Evolutionary conservation across 2,113 vertebrate genomes (phyloP), one percentile per base, ranked within the genome.

Genomic region (Arizona elegans): DNA sequence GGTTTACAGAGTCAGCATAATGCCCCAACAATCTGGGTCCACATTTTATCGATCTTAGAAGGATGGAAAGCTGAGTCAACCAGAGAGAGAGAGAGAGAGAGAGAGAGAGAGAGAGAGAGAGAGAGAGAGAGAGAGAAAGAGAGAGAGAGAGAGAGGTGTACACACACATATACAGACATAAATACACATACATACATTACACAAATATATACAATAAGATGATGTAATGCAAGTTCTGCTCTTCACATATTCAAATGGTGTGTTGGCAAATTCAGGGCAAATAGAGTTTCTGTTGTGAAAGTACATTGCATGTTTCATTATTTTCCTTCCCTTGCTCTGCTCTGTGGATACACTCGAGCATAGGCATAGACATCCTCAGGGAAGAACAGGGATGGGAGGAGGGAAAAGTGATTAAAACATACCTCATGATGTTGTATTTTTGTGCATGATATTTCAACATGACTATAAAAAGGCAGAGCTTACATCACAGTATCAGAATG

Each of bases 1-100:
- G 1, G 52, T 53, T 53, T 50, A 50, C 50, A 50, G 50, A 50
- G 6, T 50, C 1, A 1, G 8, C 50, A 50, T 50, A 8, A 1
- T 50, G 50, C 50, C 47, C 47, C 47, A 50, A 50, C 47, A 50
- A 50, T 50, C 5, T 50, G 47, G 47, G 3, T 50, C 47, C 50
- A 9, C 50, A 50, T 50, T 50, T 50, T 50, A 50, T 1, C 50
- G 6, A 50, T 8, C 50, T 50, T 8, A 8, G 50, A 50, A 50
- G 50, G 50, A 50, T 50, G 52, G 52, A 53, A 10, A 10, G 52
- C 10, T 53, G 52, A 53, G 52, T 53, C 11, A 50, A 50, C 7
- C 5, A 0, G 54, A 55, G 1, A 62, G 58, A 9, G 0, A 10
- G 23, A 59, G 0, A 1, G 59, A 62, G 0, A 47, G 43, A 43